These are phyloP conservation scores for Anoura caudifer DNA, from an alignment of 2,113 vertebrate genomes.

Conservation along the genomic window DNA sequence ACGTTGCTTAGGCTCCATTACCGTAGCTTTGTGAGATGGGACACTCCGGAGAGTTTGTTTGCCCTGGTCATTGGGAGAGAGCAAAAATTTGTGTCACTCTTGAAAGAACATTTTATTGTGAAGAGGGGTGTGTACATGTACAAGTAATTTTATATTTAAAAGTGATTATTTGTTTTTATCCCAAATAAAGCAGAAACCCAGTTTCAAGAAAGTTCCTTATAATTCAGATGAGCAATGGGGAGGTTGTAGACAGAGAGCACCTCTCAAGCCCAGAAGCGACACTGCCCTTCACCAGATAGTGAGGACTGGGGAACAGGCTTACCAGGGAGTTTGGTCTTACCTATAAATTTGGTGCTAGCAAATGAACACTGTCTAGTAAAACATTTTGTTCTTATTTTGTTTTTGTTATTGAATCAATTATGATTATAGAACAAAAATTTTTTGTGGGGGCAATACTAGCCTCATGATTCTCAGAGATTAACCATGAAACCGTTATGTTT, in stretches of 20 bases:
- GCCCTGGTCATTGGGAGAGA: background rate
- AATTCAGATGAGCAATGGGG: background rate
- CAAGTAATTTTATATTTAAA: background rate
- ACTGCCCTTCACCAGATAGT: background rate
- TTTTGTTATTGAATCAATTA: background rate
- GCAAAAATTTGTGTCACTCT: background rate
- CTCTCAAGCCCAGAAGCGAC: background rate
- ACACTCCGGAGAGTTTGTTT: background rate
- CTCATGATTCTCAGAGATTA: background rate
- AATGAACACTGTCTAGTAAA: background rate
- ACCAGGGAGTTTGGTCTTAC: background rate
- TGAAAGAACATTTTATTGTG: background rate
- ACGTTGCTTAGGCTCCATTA: background rate
- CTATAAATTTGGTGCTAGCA: background rate
- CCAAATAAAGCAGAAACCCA: background rate
- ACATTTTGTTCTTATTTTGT: background rate
- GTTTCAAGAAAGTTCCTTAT: background rate
- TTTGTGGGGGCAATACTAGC: background rate
- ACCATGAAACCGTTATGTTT: background rate
- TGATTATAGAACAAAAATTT: background rate
- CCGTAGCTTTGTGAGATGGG: background rate
- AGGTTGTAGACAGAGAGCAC: background rate
- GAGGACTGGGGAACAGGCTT: background rate
- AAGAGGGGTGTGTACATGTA: background rate
- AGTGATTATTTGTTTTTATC: slow-evolving; percentile 20